These are phyloP conservation scores for Synanceia verrucosa DNA, from an alignment of 2,797 vertebrate species.

Conservation along the genomic window DNA sequence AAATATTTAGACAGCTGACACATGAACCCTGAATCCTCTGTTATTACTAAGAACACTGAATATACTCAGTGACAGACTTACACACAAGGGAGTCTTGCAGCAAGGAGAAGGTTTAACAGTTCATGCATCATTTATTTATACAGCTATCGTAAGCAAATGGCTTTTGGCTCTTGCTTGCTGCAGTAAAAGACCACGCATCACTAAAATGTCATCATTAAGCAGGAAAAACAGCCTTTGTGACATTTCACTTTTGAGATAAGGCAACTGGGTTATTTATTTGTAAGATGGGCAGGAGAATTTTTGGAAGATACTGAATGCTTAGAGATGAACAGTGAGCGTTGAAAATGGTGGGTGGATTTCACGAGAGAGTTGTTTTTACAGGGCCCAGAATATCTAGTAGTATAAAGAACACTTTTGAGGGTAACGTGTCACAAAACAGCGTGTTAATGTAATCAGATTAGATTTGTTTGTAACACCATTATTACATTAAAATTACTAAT, in stretches of 20 bases:
- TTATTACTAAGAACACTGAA: background rate
- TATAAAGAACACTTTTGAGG: background rate
- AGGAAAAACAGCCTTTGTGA: background rate
- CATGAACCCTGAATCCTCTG: background rate
- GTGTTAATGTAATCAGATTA: no score
- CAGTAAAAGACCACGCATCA: background rate
- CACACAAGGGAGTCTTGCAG: background rate
- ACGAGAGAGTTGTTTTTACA: background rate
- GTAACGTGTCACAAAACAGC: no score
- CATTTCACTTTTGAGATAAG: background rate
- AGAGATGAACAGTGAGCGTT: background rate
- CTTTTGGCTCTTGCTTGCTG: background rate
- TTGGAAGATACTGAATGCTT: no score
- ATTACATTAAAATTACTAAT: no score
- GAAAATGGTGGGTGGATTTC: background rate
- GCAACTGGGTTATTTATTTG: no score
- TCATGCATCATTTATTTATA: slow-evolving; percentile 5
- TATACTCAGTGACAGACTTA: background rate
- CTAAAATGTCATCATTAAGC: background rate
- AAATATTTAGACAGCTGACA: slow-evolving; percentile 4
- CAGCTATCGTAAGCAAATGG: background rate
- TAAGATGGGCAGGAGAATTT: background rate
- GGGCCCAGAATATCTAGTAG: background rate
- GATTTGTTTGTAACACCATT: no score
- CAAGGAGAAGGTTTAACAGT: slow-evolving; percentile 7